These are phyloP conservation scores for Apodemia mormo DNA, from an alignment of 2,888 invertebrate genomes.

Conservation along the genomic window DNA sequence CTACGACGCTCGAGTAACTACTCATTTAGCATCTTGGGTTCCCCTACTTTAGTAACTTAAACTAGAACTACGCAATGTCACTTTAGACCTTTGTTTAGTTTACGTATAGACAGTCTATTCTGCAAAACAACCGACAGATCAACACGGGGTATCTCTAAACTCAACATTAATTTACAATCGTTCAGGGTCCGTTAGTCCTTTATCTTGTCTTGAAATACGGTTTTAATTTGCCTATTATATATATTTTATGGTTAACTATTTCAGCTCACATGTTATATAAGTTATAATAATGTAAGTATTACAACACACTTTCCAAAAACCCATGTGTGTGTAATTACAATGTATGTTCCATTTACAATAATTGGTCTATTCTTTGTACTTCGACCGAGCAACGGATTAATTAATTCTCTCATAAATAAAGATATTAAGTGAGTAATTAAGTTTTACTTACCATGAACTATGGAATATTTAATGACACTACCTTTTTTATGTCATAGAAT, in stretches of 20 bases:
- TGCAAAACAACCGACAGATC: too few relatives aligned
- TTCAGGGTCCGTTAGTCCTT: not conserved
- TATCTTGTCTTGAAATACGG: not conserved
- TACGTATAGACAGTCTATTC: too few relatives aligned
- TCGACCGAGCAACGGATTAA: not conserved
- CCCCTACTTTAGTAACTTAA: too few relatives aligned
- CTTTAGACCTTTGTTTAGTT: too few relatives aligned
- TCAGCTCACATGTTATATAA: conserved; percentile 1
- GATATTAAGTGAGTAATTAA: not conserved
- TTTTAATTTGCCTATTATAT: not conserved
- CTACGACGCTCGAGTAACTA: too few relatives aligned
- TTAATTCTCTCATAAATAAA: not conserved
- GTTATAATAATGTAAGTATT: not conserved
- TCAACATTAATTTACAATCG: too few relatives aligned
- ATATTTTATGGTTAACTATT: conserved; percentile 1
- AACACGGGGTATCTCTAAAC: too few relatives aligned
- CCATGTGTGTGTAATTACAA: not conserved
- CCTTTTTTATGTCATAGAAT: not conserved
- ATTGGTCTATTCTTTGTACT: not conserved
- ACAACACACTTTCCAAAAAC: conserved; percentile 8
- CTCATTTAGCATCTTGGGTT: too few relatives aligned
- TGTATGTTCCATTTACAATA: not conserved
- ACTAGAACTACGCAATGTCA: too few relatives aligned
- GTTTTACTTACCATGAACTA: not conserved
- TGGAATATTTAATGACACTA: not conserved